These are phyloP conservation scores for Volucella zonaria DNA, from an alignment of 2,888 invertebrate genomes.

Conservation along the genomic window DNA sequence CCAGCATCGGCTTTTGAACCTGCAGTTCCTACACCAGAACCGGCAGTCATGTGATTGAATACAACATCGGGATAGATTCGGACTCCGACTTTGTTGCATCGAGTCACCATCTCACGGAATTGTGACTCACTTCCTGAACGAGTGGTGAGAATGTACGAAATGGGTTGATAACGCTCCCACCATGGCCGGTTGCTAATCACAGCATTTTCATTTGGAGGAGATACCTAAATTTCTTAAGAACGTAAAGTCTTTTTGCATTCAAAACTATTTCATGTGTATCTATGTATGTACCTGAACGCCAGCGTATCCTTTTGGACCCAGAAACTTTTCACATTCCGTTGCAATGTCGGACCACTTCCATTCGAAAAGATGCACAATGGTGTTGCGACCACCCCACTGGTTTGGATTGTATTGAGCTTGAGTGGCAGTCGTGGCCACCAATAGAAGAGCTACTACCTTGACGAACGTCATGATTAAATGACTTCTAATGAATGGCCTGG, in stretches of 20 bases:
- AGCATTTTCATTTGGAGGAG: conserved; percentile 89
- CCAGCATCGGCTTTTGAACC: conserved; percentile 83
- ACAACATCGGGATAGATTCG: conserved; percentile 91
- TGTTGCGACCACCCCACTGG: conserved; percentile 83
- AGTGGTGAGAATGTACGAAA: conserved; percentile 88
- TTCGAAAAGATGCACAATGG: conserved; percentile 91
- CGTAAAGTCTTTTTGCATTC: neutral
- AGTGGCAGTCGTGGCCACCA: conserved; percentile 29
- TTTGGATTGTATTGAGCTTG: conserved; percentile 78
- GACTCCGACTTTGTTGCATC: conserved; percentile 90
- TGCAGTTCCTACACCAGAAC: conserved; percentile 84
- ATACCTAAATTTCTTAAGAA: conserved; percentile 81
- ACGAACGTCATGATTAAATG: conserved; percentile 34
- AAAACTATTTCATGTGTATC: no score
- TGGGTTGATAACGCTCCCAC: conserved; percentile 94
- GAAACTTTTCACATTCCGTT: conserved; percentile 89
- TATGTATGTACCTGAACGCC: conserved; percentile 86
- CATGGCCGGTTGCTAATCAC: conserved; percentile 86
- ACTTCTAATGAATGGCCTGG: conserved; percentile 16
- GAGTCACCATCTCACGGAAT: conserved; percentile 88
- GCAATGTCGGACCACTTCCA: conserved; percentile 94
- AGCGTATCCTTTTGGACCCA: conserved; percentile 89
- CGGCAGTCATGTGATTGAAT: conserved; percentile 91
- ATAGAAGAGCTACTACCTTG: conserved; percentile 39
- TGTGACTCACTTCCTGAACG: conserved; percentile 89